Conservation (phyloP, 2,888 invertebrate species). For the Amphipoea lucens region DNA sequence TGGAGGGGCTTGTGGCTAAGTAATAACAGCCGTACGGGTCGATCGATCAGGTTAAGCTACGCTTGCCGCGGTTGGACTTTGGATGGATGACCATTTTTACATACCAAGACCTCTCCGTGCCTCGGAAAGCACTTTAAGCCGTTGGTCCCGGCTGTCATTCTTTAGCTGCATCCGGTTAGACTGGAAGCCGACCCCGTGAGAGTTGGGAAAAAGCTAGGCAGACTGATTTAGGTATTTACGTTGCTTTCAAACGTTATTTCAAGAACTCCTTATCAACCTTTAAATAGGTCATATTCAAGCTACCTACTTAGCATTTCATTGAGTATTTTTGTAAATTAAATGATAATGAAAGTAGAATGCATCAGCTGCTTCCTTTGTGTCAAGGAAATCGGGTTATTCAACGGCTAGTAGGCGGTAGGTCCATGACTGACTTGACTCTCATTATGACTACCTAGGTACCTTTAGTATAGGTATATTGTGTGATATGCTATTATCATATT, state of each 20-base stretch:
- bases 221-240: background rate
- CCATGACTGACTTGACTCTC: slow-evolving; percentile 16
- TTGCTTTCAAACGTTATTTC: background rate
- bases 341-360: slow-evolving; percentile 46
- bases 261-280: background rate
- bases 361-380: slow-evolving; percentile 56
- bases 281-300: slow-evolving; percentile 5
- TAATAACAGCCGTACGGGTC: background rate
- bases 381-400: slow-evolving; percentile 49
- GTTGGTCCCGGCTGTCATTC: background rate
- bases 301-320: slow-evolving; percentile 15
- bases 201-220: background rate
- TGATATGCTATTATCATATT: background rate
- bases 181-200: background rate
- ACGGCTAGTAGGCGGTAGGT: slow-evolving; percentile 27
- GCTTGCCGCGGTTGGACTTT: background rate
- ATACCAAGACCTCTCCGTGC: background rate
- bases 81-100: background rate
- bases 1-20: background rate
- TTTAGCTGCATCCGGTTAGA: background rate
- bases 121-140: background rate
- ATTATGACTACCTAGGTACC: background rate
- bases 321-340: slow-evolving; percentile 13
- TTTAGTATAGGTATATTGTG: background rate
- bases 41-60: background rate